Conservation (phyloP, 1,140 invertebrate species). For the Drosophila miranda region DNA sequence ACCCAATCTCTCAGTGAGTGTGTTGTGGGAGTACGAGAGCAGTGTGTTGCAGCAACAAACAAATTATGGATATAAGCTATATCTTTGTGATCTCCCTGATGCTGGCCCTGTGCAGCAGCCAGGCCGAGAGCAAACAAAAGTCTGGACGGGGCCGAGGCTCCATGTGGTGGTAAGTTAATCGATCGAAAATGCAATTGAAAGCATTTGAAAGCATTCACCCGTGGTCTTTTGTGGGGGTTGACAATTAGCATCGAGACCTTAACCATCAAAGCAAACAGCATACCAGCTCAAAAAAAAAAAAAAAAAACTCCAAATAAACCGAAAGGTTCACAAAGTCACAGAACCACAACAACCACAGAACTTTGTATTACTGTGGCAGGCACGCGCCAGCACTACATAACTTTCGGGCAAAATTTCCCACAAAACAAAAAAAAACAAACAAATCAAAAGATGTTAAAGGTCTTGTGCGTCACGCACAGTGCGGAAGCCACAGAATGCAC, state of each 20-base stretch:
- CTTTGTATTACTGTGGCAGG: slow-evolving; percentile 6
- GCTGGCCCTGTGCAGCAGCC: slow-evolving; percentile 61
- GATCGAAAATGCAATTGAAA: slow-evolving; percentile 28
- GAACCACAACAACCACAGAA: slow-evolving; percentile 20
- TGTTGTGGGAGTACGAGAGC: slow-evolving; percentile 22
- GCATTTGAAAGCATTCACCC: too few relatives aligned
- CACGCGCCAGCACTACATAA: slow-evolving; percentile 48
- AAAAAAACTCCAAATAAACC: slow-evolving; percentile 17
- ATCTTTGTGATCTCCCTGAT: slow-evolving; percentile 70
- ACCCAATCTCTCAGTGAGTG: slow-evolving; percentile 39
- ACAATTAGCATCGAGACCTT: slow-evolving; percentile 57
- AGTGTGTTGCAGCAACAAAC: slow-evolving; percentile 28
- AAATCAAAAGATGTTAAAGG: slow-evolving; percentile 39
- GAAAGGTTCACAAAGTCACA: slow-evolving; percentile 11
- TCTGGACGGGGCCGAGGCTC: slow-evolving; percentile 79
- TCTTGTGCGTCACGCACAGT: slow-evolving; percentile 62
- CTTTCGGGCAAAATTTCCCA: slow-evolving; percentile 37
- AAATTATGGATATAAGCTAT: slow-evolving; percentile 78
- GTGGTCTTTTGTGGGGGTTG: background rate
- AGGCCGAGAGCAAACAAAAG: slow-evolving; percentile 79
- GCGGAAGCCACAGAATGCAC: slow-evolving; percentile 68
- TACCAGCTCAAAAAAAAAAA: background rate
- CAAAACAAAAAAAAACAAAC: slow-evolving; percentile 40
- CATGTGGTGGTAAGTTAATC: slow-evolving; percentile 81
- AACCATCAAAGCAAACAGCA: slow-evolving; percentile 62